Base-by-base conservation (phyloP, 2,888 invertebrate genomes). In the Xylophagus ater region DNA sequence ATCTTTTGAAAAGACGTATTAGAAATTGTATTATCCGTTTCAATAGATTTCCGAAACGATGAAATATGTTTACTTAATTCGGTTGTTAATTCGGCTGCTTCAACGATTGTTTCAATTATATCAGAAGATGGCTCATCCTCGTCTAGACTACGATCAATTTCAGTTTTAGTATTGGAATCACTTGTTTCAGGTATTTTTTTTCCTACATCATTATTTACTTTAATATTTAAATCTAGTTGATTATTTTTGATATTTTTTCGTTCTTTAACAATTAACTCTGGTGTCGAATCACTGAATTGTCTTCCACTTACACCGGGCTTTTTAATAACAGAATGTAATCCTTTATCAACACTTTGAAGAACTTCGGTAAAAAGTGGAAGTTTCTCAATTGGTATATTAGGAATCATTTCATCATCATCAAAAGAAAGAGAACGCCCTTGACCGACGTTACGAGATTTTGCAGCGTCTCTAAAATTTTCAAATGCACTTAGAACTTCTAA, bases 1-100 rank as follows among this genome's bases (percentile, higher is more conserved):
- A 44, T 37, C 37, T 48, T 38, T 37, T 52, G 49, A 37, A 50
- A 44, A 18, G 49, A 41, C 13, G 49, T 47, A 6, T 51, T 42
- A 17, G 51, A 44, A 13, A 50, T 41, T 4, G 49, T 13, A 37
- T 49, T 47, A 17, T 21, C 41, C 46, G 44, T 40, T 35, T 48
- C 45, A 24, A 37, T 26, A 47, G 40, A 24, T 25, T 46, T 19
- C 41, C 38, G 49, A 41, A 49, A 46, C 28, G 47, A 47, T 13
- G 35, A 36, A 12, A 48, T 37, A n/a, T 46, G 43, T 5, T 44
- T 43, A 19, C 40, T 31, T 18, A 46, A 21, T 26, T 49, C 46
- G 6, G 46, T 48, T 15, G 49, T 50, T 10, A 47, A 39, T 38
- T 47, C 47, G 6, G 45, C 47, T 12, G 44, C 40, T 42, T 42